Base-by-base conservation (phyloP, 2,797 vertebrate genomes). In the Rhinatrema bivittatum region DNA sequence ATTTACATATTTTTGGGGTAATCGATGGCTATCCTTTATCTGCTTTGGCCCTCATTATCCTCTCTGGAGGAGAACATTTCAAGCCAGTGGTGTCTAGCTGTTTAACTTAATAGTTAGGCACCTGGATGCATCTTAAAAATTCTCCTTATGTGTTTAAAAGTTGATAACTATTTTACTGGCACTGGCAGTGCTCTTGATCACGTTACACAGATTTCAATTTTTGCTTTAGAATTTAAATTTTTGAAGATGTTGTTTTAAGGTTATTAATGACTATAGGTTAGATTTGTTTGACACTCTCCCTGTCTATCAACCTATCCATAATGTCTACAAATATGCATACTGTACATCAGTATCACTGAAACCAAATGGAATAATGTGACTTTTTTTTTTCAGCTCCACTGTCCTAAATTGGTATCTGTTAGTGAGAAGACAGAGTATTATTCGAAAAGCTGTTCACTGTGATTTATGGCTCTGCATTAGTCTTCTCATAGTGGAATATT, bases 381-480 rank as follows among this genome's bases (percentile, higher is more conserved):
- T 35, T 40, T 16, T 49, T 48, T 42, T 36, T 35, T 33, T 4
- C 16, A 28, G 39, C 36, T 47, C n/a, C 23, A 46, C 27, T 10
- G 11, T 46, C 36, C 42, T 38, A 39, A 38, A 46, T 55, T 35
- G 18, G 22, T 47, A 22, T 26, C 38, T 32, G 27, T 42, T 50
- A 63, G 24, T 0, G 4, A 54, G 38, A 50, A 47, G 32, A 40
- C 27, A 60, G 32, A 37, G 30, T 36, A 55, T 51, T 62, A 65
- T 75, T 74, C 78, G 82, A 74, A 74, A 79, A 81, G 72, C 64
- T 53, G 26, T 21, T 30, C 32, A 6, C 53, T 40, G 44, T 90
- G 90, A 93, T 93, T 90, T 88, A 93, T 89, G 73, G 79, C 66
- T 60, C 64, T 56, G 57, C 71, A 78, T 77, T 81, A 76, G 62